Percentiles rank a stretch among this genome's conserved stretches.
Conservation (phyloP, 2,888 invertebrate species). For the Leptura quadrifasciata region DNA sequence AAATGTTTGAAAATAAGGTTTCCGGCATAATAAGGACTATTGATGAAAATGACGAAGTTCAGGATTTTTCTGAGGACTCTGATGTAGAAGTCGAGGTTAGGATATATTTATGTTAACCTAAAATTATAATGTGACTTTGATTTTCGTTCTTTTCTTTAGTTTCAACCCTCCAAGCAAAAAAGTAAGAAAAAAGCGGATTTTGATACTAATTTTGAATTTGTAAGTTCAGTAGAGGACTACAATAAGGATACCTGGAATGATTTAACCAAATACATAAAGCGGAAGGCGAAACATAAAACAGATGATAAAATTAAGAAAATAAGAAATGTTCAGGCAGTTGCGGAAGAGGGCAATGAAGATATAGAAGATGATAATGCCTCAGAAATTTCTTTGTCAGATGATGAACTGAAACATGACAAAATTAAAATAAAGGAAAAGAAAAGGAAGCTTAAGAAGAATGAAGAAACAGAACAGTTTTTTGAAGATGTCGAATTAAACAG, state of each 20-base stretch:
- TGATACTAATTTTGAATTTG: conserved; percentile 88
- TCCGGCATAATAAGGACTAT: conserved; percentile 84
- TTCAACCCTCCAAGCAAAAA: conserved; percentile 88
- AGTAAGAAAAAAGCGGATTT: conserved; percentile 83
- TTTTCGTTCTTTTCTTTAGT: conserved; percentile 75
- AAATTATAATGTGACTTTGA: conserved; percentile 6
- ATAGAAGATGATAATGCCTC: conserved; percentile 74
- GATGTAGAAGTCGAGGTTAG: conserved; percentile 87
- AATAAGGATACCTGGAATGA: conserved; percentile 79
- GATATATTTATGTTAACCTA: conserved; percentile 39
- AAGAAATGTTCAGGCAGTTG: conserved; percentile 72
- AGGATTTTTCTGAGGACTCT: conserved; percentile 87
- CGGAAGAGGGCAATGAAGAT: conserved; percentile 72
- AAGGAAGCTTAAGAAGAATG: conserved; percentile 71
- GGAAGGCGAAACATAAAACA: conserved; percentile 86
- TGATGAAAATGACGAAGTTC: conserved; percentile 87
- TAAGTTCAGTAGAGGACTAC: conserved; percentile 85
- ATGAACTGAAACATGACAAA: conserved; percentile 84
- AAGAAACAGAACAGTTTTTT: conserved; percentile 69
- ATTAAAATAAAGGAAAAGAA: conserved; percentile 82
- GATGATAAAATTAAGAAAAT: conserved; percentile 88
- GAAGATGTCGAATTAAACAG: conserved; percentile 79
- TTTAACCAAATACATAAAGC: conserved; percentile 69
- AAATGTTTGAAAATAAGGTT: conserved; percentile 42
- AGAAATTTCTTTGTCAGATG: conserved; percentile 83